Base-by-base conservation (phyloP, 30 jellyfish, hydroid and myxozoan species). In the Aurelia coerulea region DNA sequence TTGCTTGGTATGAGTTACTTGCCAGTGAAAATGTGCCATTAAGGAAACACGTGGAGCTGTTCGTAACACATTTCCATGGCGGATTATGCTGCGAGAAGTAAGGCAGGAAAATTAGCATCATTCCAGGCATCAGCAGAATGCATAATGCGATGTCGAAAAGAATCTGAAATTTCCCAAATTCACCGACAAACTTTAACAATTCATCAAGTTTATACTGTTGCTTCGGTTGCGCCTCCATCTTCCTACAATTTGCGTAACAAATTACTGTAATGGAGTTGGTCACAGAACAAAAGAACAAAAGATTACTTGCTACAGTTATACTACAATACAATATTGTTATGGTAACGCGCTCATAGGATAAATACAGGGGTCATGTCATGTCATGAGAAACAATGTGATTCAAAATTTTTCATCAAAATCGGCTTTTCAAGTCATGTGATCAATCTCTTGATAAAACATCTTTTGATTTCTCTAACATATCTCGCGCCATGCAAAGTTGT, bases 11-110 rank as follows among this genome's bases (percentile, higher is more conserved):
- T 54, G 64, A 59, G 12, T 64, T 54, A 54, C 68, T 74, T 23
- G 34, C 53, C 6, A 78, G 3, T 32, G 74, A 19, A 19, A 92
- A 19, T 4, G 94, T 80, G 2, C 95, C 97, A 67, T 81, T 89
- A 53, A 84, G 49, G 5, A 78, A 59, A 80, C 99, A 95, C 4
- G 63, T 60, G 9, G 97, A 85, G 65, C 99, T 90, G 93, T 90
- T 90, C 13, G 34, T 41, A 9, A 73, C 96, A 65, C 99, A 95
- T 58, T 73, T 68, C 99, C 99, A 95, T 8, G 93, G 83, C 3
- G 99, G 99, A 62, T 88, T 80, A 79, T 85, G 95, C 49, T 95
- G 98, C 31, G 92, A 89, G 81, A 95, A 95, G 71, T 81, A 90
- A 34, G 92, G 95, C 41, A 95, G 81, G 41, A 95, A 79, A 16